Evolutionary conservation across 2,797 vertebrate species (phyloP).

Genomic region (Coregonus ussuriensis): DNA sequence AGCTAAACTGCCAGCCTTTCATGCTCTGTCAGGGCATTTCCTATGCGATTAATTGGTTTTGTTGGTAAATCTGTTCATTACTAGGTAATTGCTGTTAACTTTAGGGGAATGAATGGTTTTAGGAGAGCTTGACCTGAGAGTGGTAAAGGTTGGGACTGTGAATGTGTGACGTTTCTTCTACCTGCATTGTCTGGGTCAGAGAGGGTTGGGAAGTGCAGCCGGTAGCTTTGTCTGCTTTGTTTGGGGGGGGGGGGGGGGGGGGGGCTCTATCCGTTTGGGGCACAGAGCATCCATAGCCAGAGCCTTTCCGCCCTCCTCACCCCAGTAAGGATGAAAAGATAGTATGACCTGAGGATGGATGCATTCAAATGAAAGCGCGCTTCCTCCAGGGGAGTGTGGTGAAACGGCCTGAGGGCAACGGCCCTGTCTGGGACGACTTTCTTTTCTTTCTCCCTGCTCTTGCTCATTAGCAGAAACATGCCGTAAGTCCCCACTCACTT

Average conservation of each 20-base stretch:
- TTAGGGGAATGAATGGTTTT: constrained; percentile 52
- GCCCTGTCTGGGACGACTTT: constrained; percentile 19
- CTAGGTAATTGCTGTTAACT: constrained; percentile 65
- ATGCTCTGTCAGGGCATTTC: constrained; percentile 44
- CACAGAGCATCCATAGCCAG: constrained; percentile 44
- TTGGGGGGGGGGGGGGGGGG: constrained; percentile 19
- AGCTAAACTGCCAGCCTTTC: constrained; percentile 44
- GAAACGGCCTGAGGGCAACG: constrained; percentile 49
- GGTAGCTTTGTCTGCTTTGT: constrained; percentile 54
- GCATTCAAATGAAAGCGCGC: constrained; percentile 42
- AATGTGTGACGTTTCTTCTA: constrained; percentile 60
- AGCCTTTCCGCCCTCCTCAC: constrained; percentile 18
- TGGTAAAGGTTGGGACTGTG: constrained; percentile 51
- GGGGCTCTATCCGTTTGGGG: constrained; percentile 36
- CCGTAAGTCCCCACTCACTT: neutral
- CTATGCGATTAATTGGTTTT: constrained; percentile 56
- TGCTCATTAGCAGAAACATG: constrained; percentile 17
- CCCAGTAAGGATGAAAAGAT: constrained; percentile 8
- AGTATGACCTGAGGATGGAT: constrained; percentile 37
- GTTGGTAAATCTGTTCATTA: constrained; percentile 64
- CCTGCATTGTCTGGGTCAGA: constrained; percentile 53
- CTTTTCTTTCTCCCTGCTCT: neutral
- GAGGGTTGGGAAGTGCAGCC: constrained; percentile 42
- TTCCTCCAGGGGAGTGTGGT: constrained; percentile 31
- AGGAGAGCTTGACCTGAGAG: constrained; percentile 55